These are phyloP conservation scores for Xyrichtys novacula DNA, from an alignment of 2,797 vertebrate species.

Conservation along the genomic window DNA sequence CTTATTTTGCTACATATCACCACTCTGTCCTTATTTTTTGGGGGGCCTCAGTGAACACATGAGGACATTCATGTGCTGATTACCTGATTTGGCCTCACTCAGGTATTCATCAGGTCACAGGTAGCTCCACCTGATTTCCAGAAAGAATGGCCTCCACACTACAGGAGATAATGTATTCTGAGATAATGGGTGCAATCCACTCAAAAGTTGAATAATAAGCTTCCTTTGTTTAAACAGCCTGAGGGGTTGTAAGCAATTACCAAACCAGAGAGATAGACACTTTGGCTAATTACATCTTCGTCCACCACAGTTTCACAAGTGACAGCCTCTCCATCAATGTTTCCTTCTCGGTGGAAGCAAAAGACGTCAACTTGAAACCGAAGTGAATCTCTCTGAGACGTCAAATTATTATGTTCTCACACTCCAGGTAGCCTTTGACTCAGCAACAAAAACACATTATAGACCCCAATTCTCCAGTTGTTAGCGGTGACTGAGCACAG, in stretches of 20 bases:
- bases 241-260: constrained; percentile 79
- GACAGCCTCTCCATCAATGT: constrained; percentile 68
- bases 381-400: constrained; percentile 45
- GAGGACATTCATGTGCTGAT: neutral
- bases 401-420: constrained; percentile 53
- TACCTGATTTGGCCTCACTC: constrained; percentile 25
- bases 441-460: constrained; percentile 40
- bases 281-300: constrained; percentile 74
- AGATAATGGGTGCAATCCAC: constrained; percentile 62
- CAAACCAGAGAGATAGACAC: constrained; percentile 73
- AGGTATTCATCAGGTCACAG: constrained; percentile 55
- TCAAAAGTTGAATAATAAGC: constrained; percentile 76
- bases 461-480: constrained; percentile 50
- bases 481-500: constrained; percentile 59
- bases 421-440: constrained; percentile 52
- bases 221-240: constrained; percentile 77
- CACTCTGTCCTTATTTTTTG: neutral
- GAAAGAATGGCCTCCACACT: constrained; percentile 54
- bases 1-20: constrained; percentile 8
- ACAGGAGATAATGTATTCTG: constrained; percentile 63
- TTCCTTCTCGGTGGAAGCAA: constrained; percentile 34
- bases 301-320: constrained; percentile 59
- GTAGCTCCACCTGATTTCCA: constrained; percentile 41
- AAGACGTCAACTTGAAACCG: constrained; percentile 40
- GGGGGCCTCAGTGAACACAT: constrained; percentile 6